Conservation (phyloP, 2,888 invertebrate species). For the Choreutis nemorana region DNA sequence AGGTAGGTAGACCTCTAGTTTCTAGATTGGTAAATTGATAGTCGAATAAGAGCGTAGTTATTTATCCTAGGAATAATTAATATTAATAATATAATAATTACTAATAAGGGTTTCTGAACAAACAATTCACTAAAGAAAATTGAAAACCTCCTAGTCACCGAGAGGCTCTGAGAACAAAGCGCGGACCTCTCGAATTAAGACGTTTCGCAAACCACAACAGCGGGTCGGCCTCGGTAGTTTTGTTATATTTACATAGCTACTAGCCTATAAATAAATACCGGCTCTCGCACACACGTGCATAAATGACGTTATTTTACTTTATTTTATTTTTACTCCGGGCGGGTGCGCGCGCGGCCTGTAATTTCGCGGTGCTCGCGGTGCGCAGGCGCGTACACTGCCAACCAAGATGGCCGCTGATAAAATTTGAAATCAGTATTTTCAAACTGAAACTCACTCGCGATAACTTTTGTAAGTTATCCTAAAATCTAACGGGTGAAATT, state of each 20-base stretch:
- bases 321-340: slow-evolving; percentile 64
- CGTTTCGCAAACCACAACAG: slow-evolving; percentile 59
- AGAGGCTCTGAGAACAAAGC: slow-evolving; percentile 7
- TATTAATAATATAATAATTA: no score
- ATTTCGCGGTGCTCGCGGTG: slow-evolving; percentile 63
- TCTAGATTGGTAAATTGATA: no score
- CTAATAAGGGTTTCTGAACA: not conserved
- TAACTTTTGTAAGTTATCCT: no score
- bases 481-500: no score
- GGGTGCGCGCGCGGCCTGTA: slow-evolving; percentile 52
- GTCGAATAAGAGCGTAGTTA: no score
- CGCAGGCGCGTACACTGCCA: slow-evolving; percentile 61
- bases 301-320: slow-evolving; percentile 62
- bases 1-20: no score
- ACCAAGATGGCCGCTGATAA: slow-evolving; percentile 45
- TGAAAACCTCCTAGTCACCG: not conserved
- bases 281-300: slow-evolving; percentile 59
- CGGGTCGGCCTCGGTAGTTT: slow-evolving; percentile 37
- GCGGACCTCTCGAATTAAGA: slow-evolving; percentile 45
- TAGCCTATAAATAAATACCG: slow-evolving; percentile 65
- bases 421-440: not conserved
- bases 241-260: slow-evolving; percentile 62
- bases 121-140: not conserved
- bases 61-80: no score
- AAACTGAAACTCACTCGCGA: no score